A percentile compares a stretch with the other conserved stretches of the same genome.
Conservation (phyloP, 92 coral and sea anemone genomes). For the Pocillopora meandrina region DNA sequence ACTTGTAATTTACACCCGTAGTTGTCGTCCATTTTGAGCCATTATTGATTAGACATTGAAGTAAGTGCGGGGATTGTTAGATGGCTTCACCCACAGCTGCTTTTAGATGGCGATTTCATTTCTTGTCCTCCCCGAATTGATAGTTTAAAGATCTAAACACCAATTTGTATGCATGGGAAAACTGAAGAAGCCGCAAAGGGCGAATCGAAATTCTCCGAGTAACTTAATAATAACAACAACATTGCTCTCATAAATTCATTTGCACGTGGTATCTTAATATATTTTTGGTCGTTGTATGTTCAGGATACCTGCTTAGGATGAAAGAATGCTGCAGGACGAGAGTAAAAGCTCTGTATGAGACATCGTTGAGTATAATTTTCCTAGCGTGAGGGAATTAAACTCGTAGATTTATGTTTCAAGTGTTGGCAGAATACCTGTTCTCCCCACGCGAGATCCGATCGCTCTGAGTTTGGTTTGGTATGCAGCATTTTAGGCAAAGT, state of each 20-base stretch:
- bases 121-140: not conserved
- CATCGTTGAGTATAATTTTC: not conserved
- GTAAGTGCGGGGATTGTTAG: constrained; percentile 26
- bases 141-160: not conserved
- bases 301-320: constrained; percentile 14
- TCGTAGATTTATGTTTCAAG: constrained; percentile 29
- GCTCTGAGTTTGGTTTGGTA: constrained; percentile 21
- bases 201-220: constrained; percentile 7
- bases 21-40: constrained; percentile 43
- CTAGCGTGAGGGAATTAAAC: constrained; percentile 42
- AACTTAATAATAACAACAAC: constrained; percentile 41
- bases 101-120: not conserved
- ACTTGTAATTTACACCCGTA: constrained; percentile 34
- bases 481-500: constrained; percentile 19
- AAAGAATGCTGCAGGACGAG: not conserved
- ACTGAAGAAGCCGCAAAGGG: constrained; percentile 9
- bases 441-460: constrained; percentile 33
- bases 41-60: constrained; percentile 31
- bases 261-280: constrained; percentile 41
- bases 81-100: constrained; percentile 7
- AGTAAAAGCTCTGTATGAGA: not conserved
- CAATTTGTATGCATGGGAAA: not conserved
- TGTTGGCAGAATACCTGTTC: constrained; percentile 21
- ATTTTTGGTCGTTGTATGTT: constrained; percentile 27
- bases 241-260: constrained; percentile 21